Base-by-base conservation (phyloP, 2,888 invertebrate species). In the Lacanobia oleracea region DNA sequence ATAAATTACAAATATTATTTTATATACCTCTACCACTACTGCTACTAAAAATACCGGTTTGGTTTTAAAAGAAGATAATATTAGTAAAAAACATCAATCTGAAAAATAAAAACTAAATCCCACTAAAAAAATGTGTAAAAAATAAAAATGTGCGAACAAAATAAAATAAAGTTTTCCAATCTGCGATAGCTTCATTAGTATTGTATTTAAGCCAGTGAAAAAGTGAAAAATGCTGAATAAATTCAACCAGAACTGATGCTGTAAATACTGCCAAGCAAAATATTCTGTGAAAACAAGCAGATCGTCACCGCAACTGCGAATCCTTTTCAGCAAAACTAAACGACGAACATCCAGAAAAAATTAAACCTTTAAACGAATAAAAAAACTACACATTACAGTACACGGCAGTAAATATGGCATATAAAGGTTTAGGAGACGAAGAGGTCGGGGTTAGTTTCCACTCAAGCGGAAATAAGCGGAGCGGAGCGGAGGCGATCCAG, bases 51-150 rank as follows among this genome's bases (percentile, higher is more conserved):
- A 48, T 40, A 54, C 64, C 4, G 27, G 27, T 51, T n/a, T 43
- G 18, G 10, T 56, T 61, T 64, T 21, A 7, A 48, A 45, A 23
- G 1, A 68, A 59, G n/a, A n/a, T 62, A 12, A 51, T 53, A 53
- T 73, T 73, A 82, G 51, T 73, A 50, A 72, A 64, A 21, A 63
- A 79, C 18, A 62, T 18, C 48, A 68, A 72, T 77, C 73, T 82
- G 78, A 69, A 80, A 79, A 66, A 67, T 14, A 63, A 71, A 76
- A 65, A 37, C 48, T 18, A 54, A 76, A 63, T 0, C 45, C 70
- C 57, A 54, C 33, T 45, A 76, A 51, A 40, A 27, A 69, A 33
- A 56, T 21, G 18, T 27, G 43, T 6, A 33, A 68, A 43, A 37
- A 61, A 18, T 14, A 33, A 0, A 27, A 8, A 3, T 18, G 65